A percentile compares a stretch with the other conserved stretches of the same genome.
These are phyloP conservation scores for Mesitornis unicolor DNA, from an alignment of 2,113 vertebrate genomes.

Conservation along the genomic window DNA sequence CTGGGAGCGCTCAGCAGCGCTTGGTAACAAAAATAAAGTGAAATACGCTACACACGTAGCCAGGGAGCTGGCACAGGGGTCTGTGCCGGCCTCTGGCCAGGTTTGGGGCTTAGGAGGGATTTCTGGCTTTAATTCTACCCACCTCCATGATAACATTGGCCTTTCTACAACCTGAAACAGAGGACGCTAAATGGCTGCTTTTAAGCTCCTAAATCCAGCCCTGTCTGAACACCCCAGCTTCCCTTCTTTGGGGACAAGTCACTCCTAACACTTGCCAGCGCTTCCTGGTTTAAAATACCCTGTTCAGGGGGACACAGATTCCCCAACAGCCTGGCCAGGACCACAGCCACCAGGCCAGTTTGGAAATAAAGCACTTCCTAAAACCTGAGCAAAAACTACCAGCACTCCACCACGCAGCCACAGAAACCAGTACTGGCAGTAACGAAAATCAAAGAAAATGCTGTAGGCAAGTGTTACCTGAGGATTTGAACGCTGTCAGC, in stretches of 20 bases:
- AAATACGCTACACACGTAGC: background rate
- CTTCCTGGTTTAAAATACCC: background rate
- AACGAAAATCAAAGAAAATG: accelerated
- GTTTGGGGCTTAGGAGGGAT: conserved; percentile 38
- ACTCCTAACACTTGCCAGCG: accelerated
- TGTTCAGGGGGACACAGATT: background rate
- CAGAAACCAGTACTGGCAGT: background rate
- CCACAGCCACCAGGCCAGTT: background rate
- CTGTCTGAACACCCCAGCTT: background rate
- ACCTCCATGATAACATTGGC: conserved; percentile 52
- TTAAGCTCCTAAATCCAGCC: conserved; percentile 31
- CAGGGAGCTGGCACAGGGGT: background rate
- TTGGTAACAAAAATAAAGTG: background rate
- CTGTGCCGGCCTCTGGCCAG: background rate
- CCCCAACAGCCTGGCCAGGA: background rate
- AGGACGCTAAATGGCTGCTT: conserved; percentile 21
- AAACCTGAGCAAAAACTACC: background rate
- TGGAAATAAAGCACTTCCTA: background rate
- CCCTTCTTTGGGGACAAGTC: background rate
- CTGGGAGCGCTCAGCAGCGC: background rate
- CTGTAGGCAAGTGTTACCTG: conserved; percentile 73
- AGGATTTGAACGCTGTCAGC: conserved; percentile 87
- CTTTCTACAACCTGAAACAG: conserved; percentile 46
- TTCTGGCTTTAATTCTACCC: conserved; percentile 45
- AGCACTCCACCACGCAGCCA: background rate